Base-by-base conservation (phyloP, 2,888 invertebrate species). In the Athalia circularis region DNA sequence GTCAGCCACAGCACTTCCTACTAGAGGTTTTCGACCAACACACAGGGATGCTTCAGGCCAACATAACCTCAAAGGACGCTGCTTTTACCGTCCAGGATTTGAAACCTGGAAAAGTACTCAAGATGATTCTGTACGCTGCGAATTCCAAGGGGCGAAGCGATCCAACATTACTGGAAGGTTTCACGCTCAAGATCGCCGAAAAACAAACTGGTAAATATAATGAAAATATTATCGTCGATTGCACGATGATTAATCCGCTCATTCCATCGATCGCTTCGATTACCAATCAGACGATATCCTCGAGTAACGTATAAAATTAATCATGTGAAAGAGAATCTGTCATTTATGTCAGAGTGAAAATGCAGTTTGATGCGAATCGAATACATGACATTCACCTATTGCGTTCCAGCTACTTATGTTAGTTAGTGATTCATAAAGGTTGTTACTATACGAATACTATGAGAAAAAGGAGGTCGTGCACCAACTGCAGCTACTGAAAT, bases 121-220 rank as follows among this genome's bases (percentile, higher is more conserved):
- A 94, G 85, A 94, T 97, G 89, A 92, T 94, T 76, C 93, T 97
- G 81, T 97, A 96, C 89, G 95, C 97, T 1, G 94, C 94, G 79
- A 98, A 98, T 89, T 93, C 94, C 5, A 95, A 96, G 86, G 97
- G 97, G 13, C 92, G 94, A 83, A 97, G 97, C 82, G 96, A 96
- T 80, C 90, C 93, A 0, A 93, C 95, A 15, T 89, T 92, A 77
- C 90, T 95, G 11, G 95, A 95, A 87, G 95, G 94, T 62, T 95
- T 94, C 88, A 95, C 95, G 57, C 91, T 95, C 62, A 95, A 95
- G 90, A 92, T 94, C 78, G 95, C 95, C 72, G 95, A 95, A 88
- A 95, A 95, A 90, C 94, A 94, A 91, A 95, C 95, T 90, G 95
- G 95, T 95, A 91, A 92, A 89, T 87, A 80, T 75, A 64, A 75